A percentile compares a stretch with the other conserved stretches of the same genome.
phyloP scores from a whole-genome alignment of 2,888 invertebrate species.

The Corythucha ciliata region DNA sequence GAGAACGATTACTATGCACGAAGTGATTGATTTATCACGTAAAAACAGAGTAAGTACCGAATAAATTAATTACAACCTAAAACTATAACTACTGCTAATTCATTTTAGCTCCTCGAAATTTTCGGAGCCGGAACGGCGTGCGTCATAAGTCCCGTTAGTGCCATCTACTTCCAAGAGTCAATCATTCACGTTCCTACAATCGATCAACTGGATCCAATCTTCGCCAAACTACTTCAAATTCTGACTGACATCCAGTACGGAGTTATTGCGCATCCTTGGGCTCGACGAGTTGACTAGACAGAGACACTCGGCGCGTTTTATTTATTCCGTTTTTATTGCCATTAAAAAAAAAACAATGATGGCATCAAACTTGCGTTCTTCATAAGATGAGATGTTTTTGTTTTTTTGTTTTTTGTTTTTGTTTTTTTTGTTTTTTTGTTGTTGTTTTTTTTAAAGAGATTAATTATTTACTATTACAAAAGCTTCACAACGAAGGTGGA shows the following conservation, averaged over 20 bases:
- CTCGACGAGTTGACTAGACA: slow-evolving; percentile 51
- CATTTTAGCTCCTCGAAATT: slow-evolving; percentile 75
- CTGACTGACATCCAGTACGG: slow-evolving; percentile 87
- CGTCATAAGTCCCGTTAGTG: slow-evolving; percentile 82
- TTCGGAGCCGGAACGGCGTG: slow-evolving; percentile 99
- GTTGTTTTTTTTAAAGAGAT: too few relatives aligned
- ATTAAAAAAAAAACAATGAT: too few relatives aligned
- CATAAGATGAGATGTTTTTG: too few relatives aligned
- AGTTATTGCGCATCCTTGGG: slow-evolving; percentile 71
- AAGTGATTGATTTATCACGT: slow-evolving; percentile 60
- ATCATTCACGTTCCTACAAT: slow-evolving; percentile 63
- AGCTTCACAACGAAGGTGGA: too few relatives aligned
- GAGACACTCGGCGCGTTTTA: not conserved
- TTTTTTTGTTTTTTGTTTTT: too few relatives aligned
- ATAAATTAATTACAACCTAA: not conserved
- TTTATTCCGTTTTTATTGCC: too few relatives aligned
- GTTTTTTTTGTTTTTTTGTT: too few relatives aligned
- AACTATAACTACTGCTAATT: slow-evolving; percentile 2
- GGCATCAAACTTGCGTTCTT: too few relatives aligned
- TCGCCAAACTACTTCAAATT: slow-evolving; percentile 60
- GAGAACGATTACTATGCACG: slow-evolving; percentile 72
- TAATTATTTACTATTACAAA: too few relatives aligned
- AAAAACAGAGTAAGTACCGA: slow-evolving; percentile 66
- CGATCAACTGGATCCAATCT: slow-evolving; percentile 59
- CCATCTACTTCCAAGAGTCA: slow-evolving; percentile 67